These are phyloP conservation scores for Torymus auratus DNA, from an alignment of 2,888 invertebrate genomes.

Conservation along the genomic window DNA sequence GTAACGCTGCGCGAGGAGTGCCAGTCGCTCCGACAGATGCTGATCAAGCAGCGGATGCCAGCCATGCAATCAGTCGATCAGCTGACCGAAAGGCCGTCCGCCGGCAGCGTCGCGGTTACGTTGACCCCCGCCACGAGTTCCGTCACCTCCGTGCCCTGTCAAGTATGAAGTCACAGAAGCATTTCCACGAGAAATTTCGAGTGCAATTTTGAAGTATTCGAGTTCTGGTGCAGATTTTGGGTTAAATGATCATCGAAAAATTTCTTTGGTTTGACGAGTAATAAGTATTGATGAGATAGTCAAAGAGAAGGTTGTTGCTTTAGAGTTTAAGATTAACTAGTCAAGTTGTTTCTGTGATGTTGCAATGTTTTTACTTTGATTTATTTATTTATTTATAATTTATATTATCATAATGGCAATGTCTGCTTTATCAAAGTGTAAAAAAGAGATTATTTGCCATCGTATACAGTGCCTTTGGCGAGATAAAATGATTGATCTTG, in stretches of 20 bases:
- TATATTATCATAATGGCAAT: not conserved
- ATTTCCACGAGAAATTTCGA: too few species aligned
- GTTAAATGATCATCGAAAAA: too few species aligned
- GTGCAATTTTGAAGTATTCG: too few species aligned
- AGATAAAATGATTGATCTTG: constrained; percentile 8
- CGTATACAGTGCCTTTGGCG: constrained; percentile 37
- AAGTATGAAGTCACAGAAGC: not conserved
- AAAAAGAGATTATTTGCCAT: constrained; percentile 12
- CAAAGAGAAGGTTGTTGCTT: not conserved
- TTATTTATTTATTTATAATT: not conserved
- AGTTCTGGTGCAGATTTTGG: too few species aligned
- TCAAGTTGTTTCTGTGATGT: not conserved
- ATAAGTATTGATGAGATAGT: too few species aligned
- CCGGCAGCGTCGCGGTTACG: constrained; percentile 34
- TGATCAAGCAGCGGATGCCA: constrained; percentile 76
- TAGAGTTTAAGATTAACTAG: not conserved
- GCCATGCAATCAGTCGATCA: constrained; percentile 40
- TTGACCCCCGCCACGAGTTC: constrained; percentile 40
- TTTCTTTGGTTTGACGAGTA: too few species aligned
- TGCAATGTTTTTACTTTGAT: constrained; percentile 10
- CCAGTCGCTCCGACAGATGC: constrained; percentile 82
- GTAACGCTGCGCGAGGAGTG: constrained; percentile 89
- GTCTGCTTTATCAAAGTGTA: constrained; percentile 17
- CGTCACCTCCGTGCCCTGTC: constrained; percentile 27
- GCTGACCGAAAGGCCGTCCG: constrained; percentile 27